A percentile compares a stretch with the other conserved stretches of the same genome.
phyloP scores from a whole-genome alignment of 2,113 vertebrate species.

The Scolopax mira region DNA sequence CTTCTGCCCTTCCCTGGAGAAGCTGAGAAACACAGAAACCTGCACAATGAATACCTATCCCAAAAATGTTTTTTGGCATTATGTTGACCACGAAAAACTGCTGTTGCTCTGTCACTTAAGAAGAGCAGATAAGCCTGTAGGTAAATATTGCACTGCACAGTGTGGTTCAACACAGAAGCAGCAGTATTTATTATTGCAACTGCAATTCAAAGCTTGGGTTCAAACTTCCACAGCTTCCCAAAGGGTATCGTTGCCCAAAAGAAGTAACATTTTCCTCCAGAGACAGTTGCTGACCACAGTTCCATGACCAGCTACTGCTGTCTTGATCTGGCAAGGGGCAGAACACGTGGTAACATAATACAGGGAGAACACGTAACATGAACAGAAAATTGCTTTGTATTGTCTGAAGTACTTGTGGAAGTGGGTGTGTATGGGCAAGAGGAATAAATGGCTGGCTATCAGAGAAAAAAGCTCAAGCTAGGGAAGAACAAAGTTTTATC shows the following conservation, averaged over 20 bases:
- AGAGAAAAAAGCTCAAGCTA: neutral
- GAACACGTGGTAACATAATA: neutral
- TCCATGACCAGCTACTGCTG: neutral
- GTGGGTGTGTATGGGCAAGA: neutral
- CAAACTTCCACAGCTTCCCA: neutral
- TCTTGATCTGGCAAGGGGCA: neutral
- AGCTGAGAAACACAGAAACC: neutral
- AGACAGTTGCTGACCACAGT: neutral
- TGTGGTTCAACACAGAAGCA: neutral
- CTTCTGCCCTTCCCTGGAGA: neutral
- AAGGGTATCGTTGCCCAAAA: neutral
- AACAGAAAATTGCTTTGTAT: neutral
- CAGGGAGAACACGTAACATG: neutral
- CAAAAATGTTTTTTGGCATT: too few relatives aligned
- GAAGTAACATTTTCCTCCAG: neutral
- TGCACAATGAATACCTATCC: neutral
- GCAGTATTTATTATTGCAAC: neutral
- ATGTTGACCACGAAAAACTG: neutral
- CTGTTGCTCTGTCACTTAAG: neutral
- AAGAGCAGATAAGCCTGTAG: neutral
- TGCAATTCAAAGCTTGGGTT: neutral
- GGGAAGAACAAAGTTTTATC: neutral
- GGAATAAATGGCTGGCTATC: neutral
- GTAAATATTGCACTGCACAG: neutral
- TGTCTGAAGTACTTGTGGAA: neutral